phyloP scores from a whole-genome alignment of 1,140 invertebrate genomes.

The Drosophila grimshawi region DNA sequence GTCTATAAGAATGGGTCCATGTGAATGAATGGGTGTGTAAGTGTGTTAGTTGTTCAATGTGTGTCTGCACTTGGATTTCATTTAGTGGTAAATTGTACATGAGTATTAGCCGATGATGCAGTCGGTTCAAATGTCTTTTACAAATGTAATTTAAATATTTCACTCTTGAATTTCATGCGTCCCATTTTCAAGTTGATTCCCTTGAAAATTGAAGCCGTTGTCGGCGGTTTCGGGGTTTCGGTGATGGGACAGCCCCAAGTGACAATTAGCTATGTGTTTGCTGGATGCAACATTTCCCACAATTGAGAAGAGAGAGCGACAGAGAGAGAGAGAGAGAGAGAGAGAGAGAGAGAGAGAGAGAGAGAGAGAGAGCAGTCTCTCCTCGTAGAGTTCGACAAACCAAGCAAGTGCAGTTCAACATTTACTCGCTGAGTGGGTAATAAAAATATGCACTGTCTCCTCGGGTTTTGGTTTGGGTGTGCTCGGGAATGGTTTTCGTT shows the following conservation, averaged over 20 bases:
- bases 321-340: not conserved
- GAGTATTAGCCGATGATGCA: slow-evolving; percentile 13
- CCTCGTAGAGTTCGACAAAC: slow-evolving; percentile 14
- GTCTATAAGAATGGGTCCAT: not conserved
- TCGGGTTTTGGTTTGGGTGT: not conserved
- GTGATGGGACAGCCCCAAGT: slow-evolving; percentile 40
- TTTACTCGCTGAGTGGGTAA: slow-evolving; percentile 48
- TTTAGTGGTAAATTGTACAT: slow-evolving; percentile 16
- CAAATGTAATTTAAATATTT: slow-evolving; percentile 67
- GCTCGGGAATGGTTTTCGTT: slow-evolving; percentile 3
- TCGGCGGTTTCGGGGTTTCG: slow-evolving; percentile 32
- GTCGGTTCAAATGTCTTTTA: slow-evolving; percentile 45
- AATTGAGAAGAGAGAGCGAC: slow-evolving; percentile 6
- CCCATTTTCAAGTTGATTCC: slow-evolving; percentile 13
- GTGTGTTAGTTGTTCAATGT: slow-evolving; percentile 24
- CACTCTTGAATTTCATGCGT: slow-evolving; percentile 27
- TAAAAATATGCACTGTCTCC: slow-evolving; percentile 37
- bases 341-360: not conserved
- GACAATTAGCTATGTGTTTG: slow-evolving; percentile 56
- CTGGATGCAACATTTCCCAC: slow-evolving; percentile 54
- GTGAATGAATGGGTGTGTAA: slow-evolving; percentile 1
- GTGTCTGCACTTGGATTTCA: slow-evolving; percentile 50
- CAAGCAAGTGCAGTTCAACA: slow-evolving; percentile 53
- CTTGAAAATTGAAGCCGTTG: slow-evolving; percentile 30
- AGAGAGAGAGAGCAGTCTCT: not conserved